Conservation (phyloP, 2,797 vertebrate species). For the Betta splendens region DNA sequence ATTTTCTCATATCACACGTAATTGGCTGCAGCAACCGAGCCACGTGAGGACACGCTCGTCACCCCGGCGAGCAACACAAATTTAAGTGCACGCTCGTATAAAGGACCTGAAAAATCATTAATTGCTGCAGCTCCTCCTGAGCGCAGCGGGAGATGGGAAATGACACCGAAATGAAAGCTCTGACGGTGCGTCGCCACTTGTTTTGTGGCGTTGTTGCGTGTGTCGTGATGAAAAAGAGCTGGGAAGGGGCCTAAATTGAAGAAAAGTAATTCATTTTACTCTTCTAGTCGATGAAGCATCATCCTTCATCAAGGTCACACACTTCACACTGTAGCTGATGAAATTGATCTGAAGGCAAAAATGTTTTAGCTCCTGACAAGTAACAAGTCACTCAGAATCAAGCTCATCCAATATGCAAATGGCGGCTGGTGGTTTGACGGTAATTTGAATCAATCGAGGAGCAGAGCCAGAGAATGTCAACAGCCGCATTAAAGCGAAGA, state of each 20-base stretch:
- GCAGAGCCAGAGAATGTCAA: slow-evolving; percentile 4
- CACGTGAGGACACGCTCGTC: slow-evolving; percentile 46
- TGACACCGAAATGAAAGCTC: slow-evolving; percentile 76
- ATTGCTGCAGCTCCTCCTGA: slow-evolving; percentile 60
- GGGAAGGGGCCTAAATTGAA: slow-evolving; percentile 60
- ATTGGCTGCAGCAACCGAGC: slow-evolving; percentile 41
- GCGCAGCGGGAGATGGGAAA: slow-evolving; percentile 64
- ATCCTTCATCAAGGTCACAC: slow-evolving; percentile 69
- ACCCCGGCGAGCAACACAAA: slow-evolving; percentile 46
- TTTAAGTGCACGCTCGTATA: slow-evolving; percentile 40
- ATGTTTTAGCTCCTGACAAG: slow-evolving; percentile 46
- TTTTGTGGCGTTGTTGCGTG: slow-evolving; percentile 65
- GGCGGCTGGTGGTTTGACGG: background rate
- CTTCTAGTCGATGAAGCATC: slow-evolving; percentile 67
- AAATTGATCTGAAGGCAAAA: slow-evolving; percentile 55
- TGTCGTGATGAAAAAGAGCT: slow-evolving; percentile 61
- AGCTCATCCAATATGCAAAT: slow-evolving; percentile 46
- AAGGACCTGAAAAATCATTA: slow-evolving; percentile 72
- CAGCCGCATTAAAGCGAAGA: slow-evolving; percentile 16
- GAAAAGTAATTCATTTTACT: slow-evolving; percentile 70
- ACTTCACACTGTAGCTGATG: slow-evolving; percentile 45
- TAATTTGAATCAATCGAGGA: slow-evolving; percentile 14
- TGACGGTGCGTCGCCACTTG: slow-evolving; percentile 67
- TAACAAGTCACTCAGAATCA: slow-evolving; percentile 57
- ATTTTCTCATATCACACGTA: slow-evolving; percentile 51